Base-by-base conservation (phyloP, 2,888 invertebrate species). In the Teinopalpus imperialis region DNA sequence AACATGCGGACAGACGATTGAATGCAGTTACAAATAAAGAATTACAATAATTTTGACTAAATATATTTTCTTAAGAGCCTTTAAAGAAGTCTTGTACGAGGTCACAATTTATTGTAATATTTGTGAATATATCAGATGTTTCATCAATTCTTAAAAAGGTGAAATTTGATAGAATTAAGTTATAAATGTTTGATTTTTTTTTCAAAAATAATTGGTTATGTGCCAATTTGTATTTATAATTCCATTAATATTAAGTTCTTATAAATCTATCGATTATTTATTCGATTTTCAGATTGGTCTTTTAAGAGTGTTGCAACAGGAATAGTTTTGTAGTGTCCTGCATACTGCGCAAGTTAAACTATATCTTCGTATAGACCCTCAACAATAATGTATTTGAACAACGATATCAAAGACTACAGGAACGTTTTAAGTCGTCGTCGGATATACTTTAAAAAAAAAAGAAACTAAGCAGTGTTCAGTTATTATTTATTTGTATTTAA, bases 261-360 rank as follows among this genome's bases (percentile, higher is more conserved):
- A 30, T 26, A 32, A 29, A 20, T 36, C 10, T 36, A 42, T 51
- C 43, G 35, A 32, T 41, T 20, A 29, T 34, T 46, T 34, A 40
- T 26, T 32, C 27, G 29, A 23, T 78, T 86, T 86, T 79, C 87
- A 88, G 87, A 88, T 88, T 85, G 87, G 86, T 87, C 87, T 73
- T 88, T 88, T 87, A 88, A 87, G 81, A 83, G 75, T 79, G 83
- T 86, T 67, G 71, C 83, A 62, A 81, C 81, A 66, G 86, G 85
- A 69, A 76, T 86, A 77, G 76, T 77, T 61, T 75, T 81, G 57
- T 86, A 82, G 73, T 63, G 46, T 59, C 66, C 66, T 60, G 51
- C 54, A 51, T 57, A 34, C 40, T 23, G 40, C 27, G 35, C 39
- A 35, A 27, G 40, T 16, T 30, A 30, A 39, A 40, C n/a, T 10